Conservation (phyloP, 30 jellyfish, hydroid and myxozoan species). For the Cassiopea xamachana region DNA sequence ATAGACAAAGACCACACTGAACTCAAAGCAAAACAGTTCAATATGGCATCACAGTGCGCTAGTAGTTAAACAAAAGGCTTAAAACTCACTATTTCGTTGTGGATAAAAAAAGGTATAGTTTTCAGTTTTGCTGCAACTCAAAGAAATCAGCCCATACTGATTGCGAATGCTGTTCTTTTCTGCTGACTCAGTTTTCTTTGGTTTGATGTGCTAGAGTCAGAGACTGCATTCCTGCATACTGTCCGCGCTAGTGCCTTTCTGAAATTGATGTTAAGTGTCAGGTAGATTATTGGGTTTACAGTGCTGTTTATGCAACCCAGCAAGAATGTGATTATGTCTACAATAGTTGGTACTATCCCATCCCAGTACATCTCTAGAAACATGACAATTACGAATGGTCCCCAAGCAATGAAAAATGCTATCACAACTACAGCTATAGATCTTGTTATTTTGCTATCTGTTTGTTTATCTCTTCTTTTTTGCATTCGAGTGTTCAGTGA, state of each 20-base stretch:
- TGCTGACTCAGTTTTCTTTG: too few relatives aligned
- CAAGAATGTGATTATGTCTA: constrained; percentile 27
- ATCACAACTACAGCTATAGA: constrained; percentile 46
- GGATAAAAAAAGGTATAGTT: too few relatives aligned
- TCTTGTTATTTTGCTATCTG: constrained; percentile 54
- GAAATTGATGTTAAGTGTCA: constrained; percentile 56
- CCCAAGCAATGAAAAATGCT: constrained; percentile 75
- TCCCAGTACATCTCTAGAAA: constrained; percentile 43
- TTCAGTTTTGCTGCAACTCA: too few relatives aligned
- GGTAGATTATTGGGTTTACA: constrained; percentile 61
- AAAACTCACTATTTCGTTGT: too few relatives aligned
- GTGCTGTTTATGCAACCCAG: constrained; percentile 78
- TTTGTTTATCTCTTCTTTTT: neutral
- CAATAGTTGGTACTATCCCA: constrained; percentile 41
- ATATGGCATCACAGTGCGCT: too few relatives aligned
- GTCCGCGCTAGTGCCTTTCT: constrained; percentile 5
- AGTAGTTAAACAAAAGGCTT: too few relatives aligned
- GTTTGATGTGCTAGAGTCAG: too few relatives aligned
- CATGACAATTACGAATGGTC: constrained; percentile 82
- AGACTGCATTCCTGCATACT: too few relatives aligned
- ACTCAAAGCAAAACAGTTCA: too few relatives aligned
- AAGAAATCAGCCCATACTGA: too few relatives aligned
- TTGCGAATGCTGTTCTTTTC: too few relatives aligned
- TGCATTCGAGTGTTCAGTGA: neutral
- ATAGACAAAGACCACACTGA: too few relatives aligned